These are phyloP conservation scores for Pseudopleuronectes americanus DNA, from an alignment of 2,797 vertebrate genomes.

Conservation along the genomic window DNA sequence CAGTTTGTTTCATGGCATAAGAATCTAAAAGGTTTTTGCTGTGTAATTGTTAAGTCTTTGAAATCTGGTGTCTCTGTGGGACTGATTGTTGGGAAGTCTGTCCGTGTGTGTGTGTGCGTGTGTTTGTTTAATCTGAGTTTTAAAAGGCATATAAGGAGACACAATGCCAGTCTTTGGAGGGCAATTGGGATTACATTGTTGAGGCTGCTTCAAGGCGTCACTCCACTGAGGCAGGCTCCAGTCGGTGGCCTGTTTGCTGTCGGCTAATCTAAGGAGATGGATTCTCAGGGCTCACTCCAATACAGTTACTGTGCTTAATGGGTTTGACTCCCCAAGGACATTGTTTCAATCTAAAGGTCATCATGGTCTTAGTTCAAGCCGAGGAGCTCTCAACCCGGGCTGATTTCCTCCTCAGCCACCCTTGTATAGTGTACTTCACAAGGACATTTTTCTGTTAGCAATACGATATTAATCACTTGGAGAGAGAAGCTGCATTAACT, in stretches of 20 bases:
- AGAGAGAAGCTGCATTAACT: constrained; percentile 1
- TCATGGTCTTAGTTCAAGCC: constrained; percentile 50
- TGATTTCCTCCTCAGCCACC: constrained; percentile 53
- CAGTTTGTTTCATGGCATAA: constrained; percentile 16
- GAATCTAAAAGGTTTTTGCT: constrained; percentile 19
- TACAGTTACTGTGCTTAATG: constrained; percentile 67
- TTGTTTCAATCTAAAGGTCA: constrained; percentile 78
- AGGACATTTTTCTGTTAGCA: constrained; percentile 30
- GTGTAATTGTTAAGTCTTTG: constrained; percentile 29
- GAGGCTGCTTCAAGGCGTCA: constrained; percentile 50
- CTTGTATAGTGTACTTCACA: constrained; percentile 17
- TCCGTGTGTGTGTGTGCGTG: neutral
- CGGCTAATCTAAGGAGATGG: constrained; percentile 69
- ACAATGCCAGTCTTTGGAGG: constrained; percentile 27
- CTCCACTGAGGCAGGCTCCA: constrained; percentile 31
- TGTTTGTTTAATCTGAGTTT: constrained; percentile 10
- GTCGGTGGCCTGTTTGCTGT: constrained; percentile 52
- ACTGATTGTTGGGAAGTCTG: neutral
- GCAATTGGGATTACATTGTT: constrained; percentile 54
- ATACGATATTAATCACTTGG: constrained; percentile 26
- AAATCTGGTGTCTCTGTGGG: constrained; percentile 11
- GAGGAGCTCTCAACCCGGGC: constrained; percentile 49
- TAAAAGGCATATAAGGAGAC: constrained; percentile 16
- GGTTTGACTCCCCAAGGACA: constrained; percentile 69
- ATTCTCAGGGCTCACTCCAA: constrained; percentile 52